A percentile compares a stretch with the other conserved stretches of the same genome.
These are phyloP conservation scores for Ibidorhyncha struthersii DNA, from an alignment of 2,113 vertebrate species.

Conservation along the genomic window DNA sequence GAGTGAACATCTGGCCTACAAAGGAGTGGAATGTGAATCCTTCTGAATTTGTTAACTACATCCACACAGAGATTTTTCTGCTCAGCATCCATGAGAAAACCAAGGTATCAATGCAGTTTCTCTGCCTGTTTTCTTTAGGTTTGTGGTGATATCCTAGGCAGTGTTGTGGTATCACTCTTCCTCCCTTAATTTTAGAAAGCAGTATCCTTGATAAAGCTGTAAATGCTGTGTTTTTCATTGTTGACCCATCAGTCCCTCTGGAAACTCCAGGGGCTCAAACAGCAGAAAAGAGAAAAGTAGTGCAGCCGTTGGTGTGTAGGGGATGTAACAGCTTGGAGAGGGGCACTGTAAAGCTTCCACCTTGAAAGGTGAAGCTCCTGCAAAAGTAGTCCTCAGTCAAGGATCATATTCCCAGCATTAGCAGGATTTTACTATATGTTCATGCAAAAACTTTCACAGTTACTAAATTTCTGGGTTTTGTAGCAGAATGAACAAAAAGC, in stretches of 20 bases:
- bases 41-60: neutral
- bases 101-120: neutral
- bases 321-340: neutral
- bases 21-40: neutral
- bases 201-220: neutral
- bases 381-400: neutral
- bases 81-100: neutral
- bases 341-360: neutral
- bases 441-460: neutral
- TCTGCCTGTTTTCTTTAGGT: neutral
- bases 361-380: neutral
- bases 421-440: neutral
- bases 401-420: neutral
- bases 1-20: neutral
- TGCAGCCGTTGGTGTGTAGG: neutral
- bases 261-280: neutral
- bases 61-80: neutral
- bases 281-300: neutral
- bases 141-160: neutral
- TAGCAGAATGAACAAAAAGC: neutral
- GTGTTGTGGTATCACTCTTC: neutral
- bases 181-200: neutral
- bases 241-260: neutral
- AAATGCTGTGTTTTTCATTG: neutral
- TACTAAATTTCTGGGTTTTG: neutral